These are phyloP conservation scores for Scolanthus callimorphus DNA, from an alignment of 92 coral and sea anemone species.

Conservation along the genomic window DNA sequence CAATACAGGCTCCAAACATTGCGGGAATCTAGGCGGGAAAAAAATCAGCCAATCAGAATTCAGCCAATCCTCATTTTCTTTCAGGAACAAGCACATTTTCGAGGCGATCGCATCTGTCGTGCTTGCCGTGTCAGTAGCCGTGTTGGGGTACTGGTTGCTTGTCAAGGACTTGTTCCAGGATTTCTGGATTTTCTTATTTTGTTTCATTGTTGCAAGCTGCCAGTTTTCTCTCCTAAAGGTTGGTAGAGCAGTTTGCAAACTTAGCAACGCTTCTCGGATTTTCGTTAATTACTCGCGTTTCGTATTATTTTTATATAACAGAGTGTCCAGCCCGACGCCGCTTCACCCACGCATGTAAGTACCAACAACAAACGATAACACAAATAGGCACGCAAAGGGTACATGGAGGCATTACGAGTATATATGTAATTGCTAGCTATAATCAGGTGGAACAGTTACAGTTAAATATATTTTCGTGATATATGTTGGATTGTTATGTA, in stretches of 20 bases:
- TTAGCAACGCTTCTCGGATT: background rate
- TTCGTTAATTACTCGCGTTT: too few relatives aligned
- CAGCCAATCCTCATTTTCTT: too few relatives aligned
- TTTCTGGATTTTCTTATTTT: constrained; percentile 95
- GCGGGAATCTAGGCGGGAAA: too few relatives aligned
- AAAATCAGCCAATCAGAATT: too few relatives aligned
- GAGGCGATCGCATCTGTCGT: constrained; percentile 81
- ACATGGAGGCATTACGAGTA: too few relatives aligned
- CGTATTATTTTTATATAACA: constrained; percentile 30
- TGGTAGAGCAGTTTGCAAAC: constrained; percentile 3
- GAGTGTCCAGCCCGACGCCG: constrained; percentile 99
- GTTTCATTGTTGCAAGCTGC: constrained; percentile 96
- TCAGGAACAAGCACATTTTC: constrained; percentile 76
- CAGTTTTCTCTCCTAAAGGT: constrained; percentile 98
- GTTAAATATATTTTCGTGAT: too few relatives aligned
- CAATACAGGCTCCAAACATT: too few relatives aligned
- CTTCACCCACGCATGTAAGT: constrained; percentile 99
- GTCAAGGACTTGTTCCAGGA: constrained; percentile 84
- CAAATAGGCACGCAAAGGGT: too few relatives aligned
- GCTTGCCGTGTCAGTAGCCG: constrained; percentile 82
- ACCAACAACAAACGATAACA: too few relatives aligned
- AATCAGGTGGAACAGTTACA: too few relatives aligned
- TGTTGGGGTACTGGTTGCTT: constrained; percentile 92
- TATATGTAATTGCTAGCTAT: too few relatives aligned
- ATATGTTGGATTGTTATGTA: too few relatives aligned